Conservation (phyloP, 2,113 vertebrate genomes). For the Mus musculus region GRCm39 chr4:25958001-25958500, state of each 20-base stretch:
- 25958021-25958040: not conserved
- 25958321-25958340: not conserved
- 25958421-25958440: not conserved
- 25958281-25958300: conserved; percentile 56
- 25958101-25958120: not conserved
- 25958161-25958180: not conserved
- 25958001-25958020: not conserved
- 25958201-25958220: conserved; percentile 67
- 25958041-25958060: not conserved
- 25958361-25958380: not conserved
- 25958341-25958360: conserved; percentile 22
- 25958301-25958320: conserved; percentile 29
- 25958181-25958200: conserved; percentile 51
- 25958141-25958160: not conserved
- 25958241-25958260: conserved; percentile 62
- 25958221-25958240: conserved; percentile 76
- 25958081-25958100: not conserved
- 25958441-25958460: not conserved
- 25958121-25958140: not conserved
- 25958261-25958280: conserved; percentile 70
- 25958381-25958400: not conserved
- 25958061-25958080: not conserved
- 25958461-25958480: too few relatives aligned
- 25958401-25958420: not conserved
- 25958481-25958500: too few relatives aligned